Conservation (phyloP, 2,888 invertebrate species). For the Acrobeloides nanus region DNA sequence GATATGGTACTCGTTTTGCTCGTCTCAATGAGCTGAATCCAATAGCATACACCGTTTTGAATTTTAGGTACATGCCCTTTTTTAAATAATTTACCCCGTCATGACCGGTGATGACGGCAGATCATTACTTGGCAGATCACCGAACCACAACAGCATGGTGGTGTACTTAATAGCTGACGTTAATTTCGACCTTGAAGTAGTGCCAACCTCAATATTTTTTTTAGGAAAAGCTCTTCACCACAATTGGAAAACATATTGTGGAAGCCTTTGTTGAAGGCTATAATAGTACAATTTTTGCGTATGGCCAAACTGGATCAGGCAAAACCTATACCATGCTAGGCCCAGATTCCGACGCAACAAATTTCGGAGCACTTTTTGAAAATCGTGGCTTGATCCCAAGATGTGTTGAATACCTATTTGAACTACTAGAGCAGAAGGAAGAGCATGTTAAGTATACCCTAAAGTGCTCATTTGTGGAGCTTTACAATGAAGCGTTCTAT, state of each 20-base stretch:
- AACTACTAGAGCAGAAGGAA: slow-evolving; percentile 47
- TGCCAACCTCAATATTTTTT: no score
- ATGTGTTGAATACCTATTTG: slow-evolving; percentile 55
- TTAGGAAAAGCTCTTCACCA: slow-evolving; percentile 54
- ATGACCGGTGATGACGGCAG: no score
- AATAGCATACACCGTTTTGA: no score
- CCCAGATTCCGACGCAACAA: slow-evolving; percentile 46
- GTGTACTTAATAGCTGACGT: no score
- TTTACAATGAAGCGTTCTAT: slow-evolving; percentile 56
- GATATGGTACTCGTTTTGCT: no score
- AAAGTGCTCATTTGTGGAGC: slow-evolving; percentile 56
- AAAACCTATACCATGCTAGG: slow-evolving; percentile 58
- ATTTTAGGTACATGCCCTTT: no score
- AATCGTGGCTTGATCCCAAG: slow-evolving; percentile 55
- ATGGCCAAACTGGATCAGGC: slow-evolving; percentile 57
- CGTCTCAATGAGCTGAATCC: no score
- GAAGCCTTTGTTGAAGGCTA: slow-evolving; percentile 55
- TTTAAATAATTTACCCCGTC: no score
- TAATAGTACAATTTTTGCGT: slow-evolving; percentile 58
- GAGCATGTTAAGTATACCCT: slow-evolving; percentile 44
- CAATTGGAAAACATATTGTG: slow-evolving; percentile 54
- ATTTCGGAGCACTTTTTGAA: slow-evolving; percentile 46
- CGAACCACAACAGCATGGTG: no score
- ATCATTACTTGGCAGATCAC: no score
- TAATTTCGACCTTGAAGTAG: no score